phyloP scores from a whole-genome alignment of 1,140 invertebrate species.

The Glossosoma conforme region DNA sequence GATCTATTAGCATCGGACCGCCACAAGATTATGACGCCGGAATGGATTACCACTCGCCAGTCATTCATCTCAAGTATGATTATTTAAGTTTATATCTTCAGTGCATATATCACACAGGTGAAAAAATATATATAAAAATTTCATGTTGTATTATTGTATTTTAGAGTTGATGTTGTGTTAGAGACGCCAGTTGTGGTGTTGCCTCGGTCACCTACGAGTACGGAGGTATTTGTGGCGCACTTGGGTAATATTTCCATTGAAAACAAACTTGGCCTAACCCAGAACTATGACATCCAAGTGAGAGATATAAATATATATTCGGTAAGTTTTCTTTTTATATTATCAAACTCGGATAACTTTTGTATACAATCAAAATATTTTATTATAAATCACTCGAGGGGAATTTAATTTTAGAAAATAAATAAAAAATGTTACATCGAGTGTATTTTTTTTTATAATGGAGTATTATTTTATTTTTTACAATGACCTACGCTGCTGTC shows the following conservation, averaged over 20 bases:
- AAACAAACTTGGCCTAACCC: slow-evolving; percentile 44
- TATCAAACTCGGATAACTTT: too few relatives aligned
- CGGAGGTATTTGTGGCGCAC: slow-evolving; percentile 86
- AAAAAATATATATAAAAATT: background rate
- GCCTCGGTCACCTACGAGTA: slow-evolving; percentile 70
- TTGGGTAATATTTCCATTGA: slow-evolving; percentile 79
- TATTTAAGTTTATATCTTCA: slow-evolving; percentile 1
- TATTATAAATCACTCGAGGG: too few relatives aligned
- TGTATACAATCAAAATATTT: too few relatives aligned
- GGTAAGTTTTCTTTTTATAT: slow-evolving; percentile 33
- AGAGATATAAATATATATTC: slow-evolving; percentile 85
- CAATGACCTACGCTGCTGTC: too few relatives aligned
- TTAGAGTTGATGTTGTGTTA: slow-evolving; percentile 68
- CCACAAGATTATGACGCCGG: slow-evolving; percentile 41
- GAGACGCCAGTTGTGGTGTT: slow-evolving; percentile 88
- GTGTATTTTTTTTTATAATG: too few relatives aligned
- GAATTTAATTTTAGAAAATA: too few relatives aligned
- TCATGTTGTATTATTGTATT: slow-evolving; percentile 3
- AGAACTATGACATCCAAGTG: slow-evolving; percentile 61
- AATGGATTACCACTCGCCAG: slow-evolving; percentile 34
- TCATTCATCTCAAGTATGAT: slow-evolving; percentile 41
- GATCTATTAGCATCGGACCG: slow-evolving; percentile 39
- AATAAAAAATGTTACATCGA: too few relatives aligned
- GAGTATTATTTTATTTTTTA: background rate
- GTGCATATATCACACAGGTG: too few relatives aligned